A percentile compares a stretch with the other conserved stretches of the same genome.
Conservation (phyloP, 2,797 vertebrate species). For the Ceryle rudis region DNA sequence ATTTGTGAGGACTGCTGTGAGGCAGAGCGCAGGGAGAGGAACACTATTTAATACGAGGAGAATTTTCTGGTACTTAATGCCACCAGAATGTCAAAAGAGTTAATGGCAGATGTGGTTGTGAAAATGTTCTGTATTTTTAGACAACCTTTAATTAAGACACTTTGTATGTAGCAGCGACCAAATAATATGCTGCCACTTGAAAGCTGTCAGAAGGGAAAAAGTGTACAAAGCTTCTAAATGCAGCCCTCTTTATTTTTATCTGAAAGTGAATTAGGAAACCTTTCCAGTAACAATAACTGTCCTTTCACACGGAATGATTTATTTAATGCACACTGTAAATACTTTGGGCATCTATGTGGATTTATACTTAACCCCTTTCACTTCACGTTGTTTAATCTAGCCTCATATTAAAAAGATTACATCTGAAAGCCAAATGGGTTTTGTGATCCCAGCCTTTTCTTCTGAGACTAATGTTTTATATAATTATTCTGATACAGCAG, state of each 20-base stretch:
- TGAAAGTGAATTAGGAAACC: conserved; percentile 75
- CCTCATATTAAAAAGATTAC: conserved; percentile 56
- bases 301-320: conserved; percentile 68
- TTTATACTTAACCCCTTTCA: conserved; percentile 66
- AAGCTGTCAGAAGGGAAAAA: conserved; percentile 81
- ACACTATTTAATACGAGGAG: background rate
- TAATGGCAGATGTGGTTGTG: conserved; percentile 83
- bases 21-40: background rate
- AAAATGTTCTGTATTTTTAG: conserved; percentile 82
- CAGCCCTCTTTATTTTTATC: conserved; percentile 82
- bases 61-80: conserved; percentile 65
- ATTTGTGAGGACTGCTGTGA: background rate
- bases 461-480: conserved; percentile 45
- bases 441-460: conserved; percentile 41
- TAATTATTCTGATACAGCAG: conserved; percentile 56
- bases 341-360: conserved; percentile 49
- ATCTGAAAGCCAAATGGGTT: conserved; percentile 39
- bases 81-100: conserved; percentile 76
- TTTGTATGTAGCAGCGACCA: conserved; percentile 80
- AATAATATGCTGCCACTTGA: conserved; percentile 85
- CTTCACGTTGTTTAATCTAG: conserved; percentile 60
- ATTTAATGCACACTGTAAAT: conserved; percentile 54
- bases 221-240: conserved; percentile 80
- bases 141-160: conserved; percentile 87
- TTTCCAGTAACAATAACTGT: conserved; percentile 71